Evolutionary conservation across 2,797 vertebrate genomes (phyloP).

Genomic region (Paguma larvata): DNA sequence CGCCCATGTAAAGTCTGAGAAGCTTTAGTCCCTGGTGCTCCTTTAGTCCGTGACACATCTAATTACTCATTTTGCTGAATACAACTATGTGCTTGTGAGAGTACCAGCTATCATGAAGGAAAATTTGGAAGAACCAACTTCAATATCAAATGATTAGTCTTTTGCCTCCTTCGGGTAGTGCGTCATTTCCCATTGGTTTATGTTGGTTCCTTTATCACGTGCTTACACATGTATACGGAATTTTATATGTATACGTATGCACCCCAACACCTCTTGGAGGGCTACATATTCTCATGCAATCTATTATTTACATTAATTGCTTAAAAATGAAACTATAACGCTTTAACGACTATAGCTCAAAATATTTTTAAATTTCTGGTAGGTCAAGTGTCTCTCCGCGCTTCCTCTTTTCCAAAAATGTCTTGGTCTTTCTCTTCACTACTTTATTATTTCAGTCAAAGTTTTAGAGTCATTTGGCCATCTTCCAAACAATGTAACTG

Average conservation of each 20-base stretch:
- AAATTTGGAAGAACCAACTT: not conserved
- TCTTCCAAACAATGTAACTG: conserved; percentile 1
- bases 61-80: conserved; percentile 11
- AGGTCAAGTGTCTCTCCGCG: not conserved
- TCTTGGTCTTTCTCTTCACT: not conserved
- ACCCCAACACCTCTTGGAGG: not conserved
- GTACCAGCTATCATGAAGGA: not conserved
- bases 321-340: not conserved
- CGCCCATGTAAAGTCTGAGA: not conserved
- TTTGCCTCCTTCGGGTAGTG: not conserved
- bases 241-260: not conserved
- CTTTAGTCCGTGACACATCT: not conserved
- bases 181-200: not conserved
- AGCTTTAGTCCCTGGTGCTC: not conserved
- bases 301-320: conserved; percentile 1
- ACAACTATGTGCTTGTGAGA: not conserved
- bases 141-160: not conserved
- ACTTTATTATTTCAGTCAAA: conserved; percentile 18
- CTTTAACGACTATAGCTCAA: not conserved
- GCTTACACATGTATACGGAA: not conserved
- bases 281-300: not conserved
- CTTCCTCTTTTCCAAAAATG: conserved; percentile 3
- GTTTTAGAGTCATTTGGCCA: not conserved
- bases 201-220: not conserved
- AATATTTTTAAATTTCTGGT: not conserved